These are phyloP conservation scores for Scomber japonicus DNA, from an alignment of 2,113 vertebrate species.

Conservation along the genomic window DNA sequence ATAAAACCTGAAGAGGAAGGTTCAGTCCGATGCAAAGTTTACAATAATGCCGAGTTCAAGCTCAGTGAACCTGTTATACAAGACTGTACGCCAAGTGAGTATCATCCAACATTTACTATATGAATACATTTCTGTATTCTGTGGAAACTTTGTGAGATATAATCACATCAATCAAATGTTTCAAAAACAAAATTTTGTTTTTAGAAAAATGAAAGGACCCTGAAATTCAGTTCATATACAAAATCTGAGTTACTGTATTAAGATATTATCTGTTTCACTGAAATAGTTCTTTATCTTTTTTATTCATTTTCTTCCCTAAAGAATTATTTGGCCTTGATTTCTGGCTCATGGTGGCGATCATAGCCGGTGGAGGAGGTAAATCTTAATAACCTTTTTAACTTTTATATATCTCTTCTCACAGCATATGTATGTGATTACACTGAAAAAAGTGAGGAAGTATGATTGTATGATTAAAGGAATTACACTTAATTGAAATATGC, in stretches of 20 bases:
- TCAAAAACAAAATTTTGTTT: too few relatives aligned
- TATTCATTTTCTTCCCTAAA: fast-evolving
- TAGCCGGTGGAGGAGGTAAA: conserved; percentile 58
- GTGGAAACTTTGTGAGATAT: too few relatives aligned
- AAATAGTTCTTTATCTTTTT: not conserved
- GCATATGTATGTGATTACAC: not conserved
- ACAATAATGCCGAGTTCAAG: fast-evolving
- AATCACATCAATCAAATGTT: too few relatives aligned
- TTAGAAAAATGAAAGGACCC: too few relatives aligned
- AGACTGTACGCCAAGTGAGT: not conserved
- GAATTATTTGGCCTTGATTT: conserved; percentile 25
- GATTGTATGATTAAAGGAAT: not conserved
- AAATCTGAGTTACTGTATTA: too few relatives aligned
- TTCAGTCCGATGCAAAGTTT: conserved; percentile 1
- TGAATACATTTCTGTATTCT: too few relatives aligned
- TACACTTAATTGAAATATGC: not conserved
- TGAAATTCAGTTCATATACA: too few relatives aligned
- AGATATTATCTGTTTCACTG: too few relatives aligned
- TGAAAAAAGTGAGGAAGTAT: too few relatives aligned
- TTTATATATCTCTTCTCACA: not conserved
- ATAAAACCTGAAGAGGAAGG: fast-evolving
- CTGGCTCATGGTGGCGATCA: conserved; percentile 61
- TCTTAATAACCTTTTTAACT: not conserved
- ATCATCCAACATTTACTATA: not conserved
- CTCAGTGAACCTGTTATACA: fast-evolving